A percentile compares a stretch with the other conserved stretches of the same genome.
Evolutionary conservation across 92 coral and sea anemone species (phyloP).

Genomic region (Scolanthus callimorphus): DNA sequence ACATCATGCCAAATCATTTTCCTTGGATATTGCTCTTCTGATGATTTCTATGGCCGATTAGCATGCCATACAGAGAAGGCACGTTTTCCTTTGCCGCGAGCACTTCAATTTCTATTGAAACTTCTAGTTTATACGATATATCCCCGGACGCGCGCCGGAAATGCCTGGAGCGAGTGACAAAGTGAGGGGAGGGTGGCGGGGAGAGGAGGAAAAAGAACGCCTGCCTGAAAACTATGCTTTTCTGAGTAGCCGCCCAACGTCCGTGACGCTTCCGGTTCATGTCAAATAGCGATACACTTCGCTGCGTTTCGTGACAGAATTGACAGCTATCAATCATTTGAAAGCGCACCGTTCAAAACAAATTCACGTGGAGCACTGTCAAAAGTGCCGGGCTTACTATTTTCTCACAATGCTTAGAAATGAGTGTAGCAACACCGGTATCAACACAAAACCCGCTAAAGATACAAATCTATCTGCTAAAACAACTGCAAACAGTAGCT

Average conservation of each 20-base stretch:
- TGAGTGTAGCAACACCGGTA: no score
- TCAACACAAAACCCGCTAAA: not conserved
- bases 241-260: not conserved
- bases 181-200: not conserved
- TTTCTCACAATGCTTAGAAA: no score
- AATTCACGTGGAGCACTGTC: no score
- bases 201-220: not conserved
- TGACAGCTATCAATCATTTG: not conserved
- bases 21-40: no score
- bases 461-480: not conserved
- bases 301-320: not conserved
- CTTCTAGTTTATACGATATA: no score
- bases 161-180: not conserved
- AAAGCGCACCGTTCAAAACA: not conserved
- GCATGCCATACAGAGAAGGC: no score
- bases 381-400: no score
- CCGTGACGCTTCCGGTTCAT: not conserved
- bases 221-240: not conserved
- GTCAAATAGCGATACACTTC: not conserved
- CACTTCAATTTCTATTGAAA: no score
- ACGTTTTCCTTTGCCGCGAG: no score
- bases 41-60: no score
- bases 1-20: no score
- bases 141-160: not conserved
- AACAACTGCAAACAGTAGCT: not conserved